Evolutionary conservation across 1,140 invertebrate species (phyloP).

Genomic region (Musca vetustissima): DNA sequence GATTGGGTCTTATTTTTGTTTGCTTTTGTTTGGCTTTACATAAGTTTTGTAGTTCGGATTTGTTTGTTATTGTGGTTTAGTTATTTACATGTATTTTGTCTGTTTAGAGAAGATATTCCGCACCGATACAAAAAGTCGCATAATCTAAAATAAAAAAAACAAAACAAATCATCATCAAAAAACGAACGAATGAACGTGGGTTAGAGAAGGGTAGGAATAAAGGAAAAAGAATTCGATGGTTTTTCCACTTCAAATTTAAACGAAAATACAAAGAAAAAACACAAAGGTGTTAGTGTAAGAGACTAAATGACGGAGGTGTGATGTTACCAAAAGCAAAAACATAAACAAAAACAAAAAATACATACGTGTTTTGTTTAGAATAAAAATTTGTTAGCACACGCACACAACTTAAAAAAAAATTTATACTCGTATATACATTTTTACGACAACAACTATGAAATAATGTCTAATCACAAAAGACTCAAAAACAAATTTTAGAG

Average conservation of each 20-base stretch:
- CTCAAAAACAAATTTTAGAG: no score
- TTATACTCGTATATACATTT: no score
- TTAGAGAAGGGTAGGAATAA: no score
- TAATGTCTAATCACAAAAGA: no score
- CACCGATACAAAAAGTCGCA: conserved; percentile 57
- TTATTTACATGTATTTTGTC: conserved; percentile 3
- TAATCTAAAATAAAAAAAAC: conserved; percentile 56
- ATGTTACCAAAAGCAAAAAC: background rate
- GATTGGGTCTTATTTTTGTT: background rate
- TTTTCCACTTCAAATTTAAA: conserved; percentile 3
- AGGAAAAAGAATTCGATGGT: background rate
- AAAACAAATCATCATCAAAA: conserved; percentile 48
- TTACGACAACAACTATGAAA: no score
- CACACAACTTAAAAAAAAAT: conserved; percentile 50
- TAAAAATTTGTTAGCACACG: conserved; percentile 51
- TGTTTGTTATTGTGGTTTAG: background rate
- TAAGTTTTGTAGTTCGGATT: background rate
- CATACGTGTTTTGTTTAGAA: conserved; percentile 32
- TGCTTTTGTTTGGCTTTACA: background rate
- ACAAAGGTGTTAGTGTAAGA: background rate
- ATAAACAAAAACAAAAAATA: no score
- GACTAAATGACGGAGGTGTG: background rate
- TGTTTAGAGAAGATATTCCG: conserved; percentile 56
- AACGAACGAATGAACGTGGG: no score
- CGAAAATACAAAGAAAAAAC: conserved; percentile 8